Conservation (phyloP, 2,888 invertebrate species). For the Eupeodes latifasciatus region DNA sequence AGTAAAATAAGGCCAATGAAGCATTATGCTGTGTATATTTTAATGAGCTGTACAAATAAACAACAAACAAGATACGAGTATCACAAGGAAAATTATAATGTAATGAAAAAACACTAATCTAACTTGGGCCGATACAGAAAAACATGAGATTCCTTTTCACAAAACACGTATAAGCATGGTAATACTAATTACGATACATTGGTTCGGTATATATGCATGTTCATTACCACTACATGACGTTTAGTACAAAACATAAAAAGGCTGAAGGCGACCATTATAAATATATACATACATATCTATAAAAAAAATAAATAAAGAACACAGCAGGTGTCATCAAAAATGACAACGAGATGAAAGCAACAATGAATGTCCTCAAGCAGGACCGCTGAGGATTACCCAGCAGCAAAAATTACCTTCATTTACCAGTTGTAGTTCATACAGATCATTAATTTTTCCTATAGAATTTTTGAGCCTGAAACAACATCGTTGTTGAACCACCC, state of each 20-base stretch:
- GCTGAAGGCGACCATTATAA: not conserved
- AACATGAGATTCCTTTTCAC: slow-evolving; percentile 52
- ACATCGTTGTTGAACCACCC: slow-evolving; percentile 64
- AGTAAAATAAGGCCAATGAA: slow-evolving; percentile 8
- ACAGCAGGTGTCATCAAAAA: slow-evolving; percentile 50
- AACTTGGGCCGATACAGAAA: slow-evolving; percentile 1
- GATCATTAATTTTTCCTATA: slow-evolving; percentile 74
- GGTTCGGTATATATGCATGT: not conserved
- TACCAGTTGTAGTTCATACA: slow-evolving; percentile 72
- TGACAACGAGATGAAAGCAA: slow-evolving; percentile 64
- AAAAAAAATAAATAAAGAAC: slow-evolving; percentile 32
- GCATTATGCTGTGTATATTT: not conserved
- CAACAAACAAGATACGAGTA: not conserved
- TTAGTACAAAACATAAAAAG: slow-evolving; percentile 28
- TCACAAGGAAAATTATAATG: not conserved
- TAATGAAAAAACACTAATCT: slow-evolving; percentile 19
- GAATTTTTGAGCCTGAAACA: slow-evolving; percentile 70
- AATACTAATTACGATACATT: slow-evolving; percentile 47
- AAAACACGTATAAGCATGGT: slow-evolving; percentile 44
- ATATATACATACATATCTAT: not conserved
- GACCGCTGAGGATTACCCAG: slow-evolving; percentile 42
- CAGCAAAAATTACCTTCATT: slow-evolving; percentile 70
- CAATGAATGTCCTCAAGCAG: slow-evolving; percentile 57
- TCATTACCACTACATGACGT: slow-evolving; percentile 11
- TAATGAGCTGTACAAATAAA: not conserved